Base-by-base conservation (phyloP, 2,113 vertebrate genomes). In the Piprites chloris region DNA sequence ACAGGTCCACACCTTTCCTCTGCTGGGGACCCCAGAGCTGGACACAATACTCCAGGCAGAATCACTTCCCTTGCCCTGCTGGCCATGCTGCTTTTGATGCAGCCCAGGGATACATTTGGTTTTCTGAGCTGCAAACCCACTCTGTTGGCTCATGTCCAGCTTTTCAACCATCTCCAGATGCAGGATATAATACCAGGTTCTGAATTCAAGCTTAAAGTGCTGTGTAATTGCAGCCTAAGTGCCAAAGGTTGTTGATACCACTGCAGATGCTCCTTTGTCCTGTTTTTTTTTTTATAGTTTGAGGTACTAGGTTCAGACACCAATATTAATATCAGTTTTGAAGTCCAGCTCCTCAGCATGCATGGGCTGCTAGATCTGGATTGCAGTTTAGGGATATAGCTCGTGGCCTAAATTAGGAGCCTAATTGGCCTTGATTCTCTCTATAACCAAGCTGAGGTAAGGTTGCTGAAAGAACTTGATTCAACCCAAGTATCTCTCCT, bases 161-260 rank as follows among this genome's bases (percentile, higher is more conserved):
- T n/a, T 63, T 78, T 65, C 33, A 49, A 63, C 23, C 23, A 21
- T 30, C 12, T 72, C 30, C 37, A 67, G 44, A 14, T 14, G 15
- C 37, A 68, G 30, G 30, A 32, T 23, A 5, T 19, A 50, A 19
- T 47, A 19, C 18, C 63, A 42, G 32, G 23, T 42, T 44, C 66
- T 55, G 50, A 69, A 55, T 63, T 55, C 44, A 73, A 42, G n/a
- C 9, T 26, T 27, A 2, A 66, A 24, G 27, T 17, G 17, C 20
- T 28, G 46, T 18, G 41, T 49, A 5, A 22, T 17, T 17, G 53
- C 53, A 73, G 39, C 0, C 0, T 9, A 16, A 30, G 35, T 41
- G 44, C 55, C n/a, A 41, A 65, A 82, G 24, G n/a, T 55, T 68
- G 30, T 10, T 26, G 59, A 19, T 68, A 39, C 33, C 62, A 16